Base-by-base conservation (phyloP, 2,797 vertebrate genomes). In the Takifugu rubripes region DNA sequence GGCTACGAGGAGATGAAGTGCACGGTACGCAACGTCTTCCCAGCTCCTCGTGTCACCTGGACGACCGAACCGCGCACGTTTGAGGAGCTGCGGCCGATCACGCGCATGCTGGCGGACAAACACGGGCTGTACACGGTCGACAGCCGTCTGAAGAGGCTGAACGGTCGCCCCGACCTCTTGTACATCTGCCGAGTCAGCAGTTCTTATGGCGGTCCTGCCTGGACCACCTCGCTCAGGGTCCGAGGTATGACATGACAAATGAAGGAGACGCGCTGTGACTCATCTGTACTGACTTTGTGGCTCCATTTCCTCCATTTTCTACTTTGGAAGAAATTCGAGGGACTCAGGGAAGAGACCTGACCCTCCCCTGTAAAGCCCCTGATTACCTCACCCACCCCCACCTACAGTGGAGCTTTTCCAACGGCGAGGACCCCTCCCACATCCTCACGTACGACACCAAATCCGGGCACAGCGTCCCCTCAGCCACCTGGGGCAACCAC, bases 1-100 rank as follows among this genome's bases (percentile, higher is more conserved):
- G 90, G 90, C 47, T 90, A 83, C 3, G 85, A 92, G 70, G 90
- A 92, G 82, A 78, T 92, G 52, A 88, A 78, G 66, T 93, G 91
- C 72, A 75, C 54, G 3, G 66, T 86, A 0, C 64, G 6, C 0
- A 16, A 82, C 1, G 86, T 92, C 45, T 92, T 84, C 77, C 92
- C 91, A 0, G 56, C 87, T 1, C 90, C 92, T 5, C 83, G 75
- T 0, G 71, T 92, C 0, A 66, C 72, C 56, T 90, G 91, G 90
- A 68, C 56, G 3, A 91, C 89, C 0, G 83, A 89, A 1, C 91
- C 91, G 0, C 64, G 78, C 36, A 82, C 72, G 0, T 71, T 81
- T 0, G 77, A 88, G 29, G 54, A 68, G 15, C 82, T 92, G 0
- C 61, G 72, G 3, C 82, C 83, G 0, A 29, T 79, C n/a, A 91